Base-by-base conservation (phyloP, 2,797 vertebrate genomes). In the Ambastaia sidthimunki region DNA sequence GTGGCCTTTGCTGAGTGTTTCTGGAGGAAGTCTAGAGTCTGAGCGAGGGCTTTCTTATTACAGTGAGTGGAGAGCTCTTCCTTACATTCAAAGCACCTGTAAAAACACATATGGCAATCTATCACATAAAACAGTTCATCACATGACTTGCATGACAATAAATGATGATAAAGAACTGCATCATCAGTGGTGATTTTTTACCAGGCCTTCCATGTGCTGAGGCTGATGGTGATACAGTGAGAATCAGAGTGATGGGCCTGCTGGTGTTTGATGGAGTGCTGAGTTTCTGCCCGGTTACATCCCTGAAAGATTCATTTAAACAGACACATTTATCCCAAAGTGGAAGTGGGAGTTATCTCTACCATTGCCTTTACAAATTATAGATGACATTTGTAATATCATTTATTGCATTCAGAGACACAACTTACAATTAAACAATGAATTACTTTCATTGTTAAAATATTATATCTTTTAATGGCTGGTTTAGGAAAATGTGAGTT, bases 31-130 rank as follows among this genome's bases (percentile, higher is more conserved):
- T 99, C 97, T 89, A 99, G 94, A 74, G 96, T 95, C 90, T 98
- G 97, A 87, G 97, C 94, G 92, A 99, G 93, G 88, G 94, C 95
- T 83, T 98, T 99, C 92, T 98, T 98, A 93, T 98, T 98, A 91
- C 96, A 98, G 83, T 98, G 95, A 60, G 95, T 97, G 82, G 96
- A 98, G 84, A 99, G 94, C 86, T 98, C 96, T 93, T 98, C 97
- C 76, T 98, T 94, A 91, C 98, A 99, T 91, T 98, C 96, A n/a
- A 97, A 97, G 92, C 97, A 99, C 96, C 98, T 99, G 86, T n/a
- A 18, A 59, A 66, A 67, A 67, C 23, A 16, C 59, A 60, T 16
- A 28, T 31, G 25, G 19, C 15, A 31, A 28, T 31, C 25, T 7
- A 31, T 16, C 2, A 60, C 5, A 28, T 59, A 13, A 25, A 25